Percentiles rank a stretch among this genome's conserved stretches.
These are phyloP conservation scores for Stictonetta naevosa DNA, from an alignment of 2,113 vertebrate species.

Conservation along the genomic window DNA sequence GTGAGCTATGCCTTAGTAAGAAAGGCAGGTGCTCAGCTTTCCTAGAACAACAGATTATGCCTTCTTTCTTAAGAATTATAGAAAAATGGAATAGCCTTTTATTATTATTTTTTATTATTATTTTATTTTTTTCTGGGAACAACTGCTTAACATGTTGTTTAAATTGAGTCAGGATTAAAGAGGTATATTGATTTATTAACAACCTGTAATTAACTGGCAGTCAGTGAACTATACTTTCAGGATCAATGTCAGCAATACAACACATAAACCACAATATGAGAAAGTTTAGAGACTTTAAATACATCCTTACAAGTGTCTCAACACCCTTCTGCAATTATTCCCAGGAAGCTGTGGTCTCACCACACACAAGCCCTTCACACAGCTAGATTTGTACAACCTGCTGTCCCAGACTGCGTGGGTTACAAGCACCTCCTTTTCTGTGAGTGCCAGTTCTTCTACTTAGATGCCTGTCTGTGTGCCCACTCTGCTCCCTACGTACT, in stretches of 20 bases:
- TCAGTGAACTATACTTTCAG: neutral
- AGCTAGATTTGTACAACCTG: accelerated
- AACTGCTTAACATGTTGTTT: neutral
- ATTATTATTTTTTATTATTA: neutral
- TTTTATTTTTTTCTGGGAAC: neutral
- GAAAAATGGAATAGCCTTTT: neutral
- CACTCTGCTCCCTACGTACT: accelerated
- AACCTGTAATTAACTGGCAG: slow-evolving; percentile 26
- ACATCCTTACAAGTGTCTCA: neutral
- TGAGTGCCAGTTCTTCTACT: neutral
- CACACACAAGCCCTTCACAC: neutral
- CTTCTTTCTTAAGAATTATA: neutral
- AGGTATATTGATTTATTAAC: slow-evolving; percentile 46
- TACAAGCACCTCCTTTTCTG: neutral
- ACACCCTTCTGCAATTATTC: neutral
- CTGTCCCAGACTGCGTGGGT: accelerated
- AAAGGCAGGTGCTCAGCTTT: neutral
- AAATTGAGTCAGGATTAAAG: neutral
- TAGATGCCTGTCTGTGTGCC: accelerated
- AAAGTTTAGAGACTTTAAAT: neutral
- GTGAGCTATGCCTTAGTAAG: slow-evolving; percentile 5
- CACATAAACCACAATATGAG: neutral
- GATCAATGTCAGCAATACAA: neutral
- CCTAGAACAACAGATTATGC: neutral
- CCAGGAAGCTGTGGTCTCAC: neutral